Base-by-base conservation (phyloP, 1,140 invertebrate species). In the Drosophila nigrodunni region DNA sequence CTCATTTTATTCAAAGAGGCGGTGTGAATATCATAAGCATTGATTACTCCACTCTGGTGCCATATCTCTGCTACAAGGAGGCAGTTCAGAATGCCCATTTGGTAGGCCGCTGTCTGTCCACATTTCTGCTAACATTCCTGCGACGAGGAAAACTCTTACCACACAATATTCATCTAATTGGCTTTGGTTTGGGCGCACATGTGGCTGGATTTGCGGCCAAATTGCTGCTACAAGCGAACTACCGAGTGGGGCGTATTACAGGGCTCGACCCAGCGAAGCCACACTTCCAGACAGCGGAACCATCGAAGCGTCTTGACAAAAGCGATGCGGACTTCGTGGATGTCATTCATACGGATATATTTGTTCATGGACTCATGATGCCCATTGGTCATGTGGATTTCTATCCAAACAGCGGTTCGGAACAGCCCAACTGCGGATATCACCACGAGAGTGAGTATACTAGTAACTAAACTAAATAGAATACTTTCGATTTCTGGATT, bases 321-420 rank as follows among this genome's bases (percentile, higher is more conserved):
- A 50, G 21, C n/a, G 78, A 80, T 67, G 78, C 78, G 1, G 34
- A 39, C 0, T 80, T 80, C 44, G 77, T 80, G 8, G 78, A 80
- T 25, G 65, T 80, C 11, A 34, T 80, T 3, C 78, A 80, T 35
- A 62, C 77, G n/a, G 78, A 80, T 44, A 44, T 75, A 0, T 10
- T 72, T 21, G 47, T 80, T 37, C 34, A 58, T 7, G 78, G 78
- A 7, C 21, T 80, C 0, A 11, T 54, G 8, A 18, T 47, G 13
- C 7, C 77, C 5, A 50, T 76, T 39, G 78, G 78, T 0, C 77
- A 80, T 11, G 72, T 52, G 8, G 78, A 80, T 41, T 80, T 80
- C 18, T 80, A 71, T 15, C 18, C 64, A 10, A 80, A 80, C 30
- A 52, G 44, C 47, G 77, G 78, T 7, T 2, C 66, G 1, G 21